Evolutionary conservation across 2,888 invertebrate species (phyloP), one percentile per base, ranked within the genome.

Genomic region (Heliconius sara): DNA sequence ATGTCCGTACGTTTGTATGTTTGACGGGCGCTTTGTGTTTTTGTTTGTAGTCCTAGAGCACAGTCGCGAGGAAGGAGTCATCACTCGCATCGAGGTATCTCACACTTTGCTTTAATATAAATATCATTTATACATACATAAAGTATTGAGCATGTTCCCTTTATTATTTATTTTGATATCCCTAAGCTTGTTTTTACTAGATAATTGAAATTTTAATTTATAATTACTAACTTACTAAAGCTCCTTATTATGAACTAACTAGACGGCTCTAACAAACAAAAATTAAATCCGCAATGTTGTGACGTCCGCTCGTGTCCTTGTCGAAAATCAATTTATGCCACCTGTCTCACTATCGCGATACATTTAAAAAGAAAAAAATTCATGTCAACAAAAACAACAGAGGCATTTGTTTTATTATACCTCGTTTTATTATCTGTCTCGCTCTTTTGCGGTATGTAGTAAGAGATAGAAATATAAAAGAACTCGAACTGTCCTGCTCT

Each of bases 11-110:
- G 90, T 92, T 88, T 91, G 88, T 94, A 90, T 93, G 94, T 95
- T 92, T 95, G 94, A 94, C 94, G 92, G 91, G 90, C 91, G 94
- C 93, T 93, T 93, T 93, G 84, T 95, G 94, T 94, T 93, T 90
- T 93, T 93, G 93, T 95, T 94, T 91, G 94, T 95, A 95, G 95
- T 95, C 92, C 91, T 95, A 95, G 95, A 95, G 92, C 95, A 95
- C 95, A 95, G 95, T 93, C 94, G 95, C 88, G 95, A 95, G 93
- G 95, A 95, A 86, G 95, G 95, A 89, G 95, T 95, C 95, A 95
- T 95, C 95, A 95, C 95, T 85, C 95, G 95, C 86, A 95, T 95
- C 86, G 95, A 95, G 95, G 95, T 95, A 95, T 90, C 88, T 86
- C 86, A 92, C 92, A 91, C 89, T 92, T 94, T 93, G 94, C 94